phyloP scores from a whole-genome alignment of 1,140 invertebrate species.

The Drosophila suzukii region DNA sequence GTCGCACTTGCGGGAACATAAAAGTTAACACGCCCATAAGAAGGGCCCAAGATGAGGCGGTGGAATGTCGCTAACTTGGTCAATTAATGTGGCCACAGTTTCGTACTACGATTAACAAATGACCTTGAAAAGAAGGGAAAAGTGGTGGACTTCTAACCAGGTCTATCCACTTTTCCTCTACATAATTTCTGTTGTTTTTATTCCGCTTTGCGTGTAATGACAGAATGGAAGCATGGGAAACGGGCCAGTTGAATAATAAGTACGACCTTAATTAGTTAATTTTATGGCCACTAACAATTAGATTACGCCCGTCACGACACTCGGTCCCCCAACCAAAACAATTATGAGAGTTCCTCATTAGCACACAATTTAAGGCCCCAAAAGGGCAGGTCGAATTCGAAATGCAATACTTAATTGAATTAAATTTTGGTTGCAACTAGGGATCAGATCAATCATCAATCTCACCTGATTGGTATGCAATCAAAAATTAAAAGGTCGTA shows the following conservation, averaged over 20 bases:
- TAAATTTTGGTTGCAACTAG: conserved; percentile 11
- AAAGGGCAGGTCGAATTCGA: conserved; percentile 18
- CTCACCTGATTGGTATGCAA: not conserved
- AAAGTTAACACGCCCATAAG: conserved; percentile 73
- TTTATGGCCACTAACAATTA: conserved; percentile 80
- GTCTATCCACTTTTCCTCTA: conserved; percentile 22
- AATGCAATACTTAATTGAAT: conserved; percentile 37
- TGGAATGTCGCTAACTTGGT: conserved; percentile 36
- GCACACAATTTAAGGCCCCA: conserved; percentile 42
- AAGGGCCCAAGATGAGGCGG: conserved; percentile 32
- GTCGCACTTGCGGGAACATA: conserved; percentile 55
- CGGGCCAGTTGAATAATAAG: conserved; percentile 69
- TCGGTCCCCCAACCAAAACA: conserved; percentile 22
- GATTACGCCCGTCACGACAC: conserved; percentile 74
- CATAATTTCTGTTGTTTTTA: conserved; percentile 15
- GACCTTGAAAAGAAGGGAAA: conserved; percentile 29
- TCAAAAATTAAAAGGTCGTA: too few relatives aligned
- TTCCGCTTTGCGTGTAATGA: conserved; percentile 57
- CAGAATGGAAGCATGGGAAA: conserved; percentile 14
- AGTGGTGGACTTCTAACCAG: conserved; percentile 5
- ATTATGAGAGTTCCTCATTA: conserved; percentile 55
- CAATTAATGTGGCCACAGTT: conserved; percentile 43
- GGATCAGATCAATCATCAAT: not conserved
- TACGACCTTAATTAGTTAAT: conserved; percentile 82
- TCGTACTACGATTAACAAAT: conserved; percentile 22